Percentiles rank a stretch among this genome's conserved stretches.
phyloP scores from a whole-genome alignment of 2,113 vertebrate species.

The Salvelinus namaycush region DNA sequence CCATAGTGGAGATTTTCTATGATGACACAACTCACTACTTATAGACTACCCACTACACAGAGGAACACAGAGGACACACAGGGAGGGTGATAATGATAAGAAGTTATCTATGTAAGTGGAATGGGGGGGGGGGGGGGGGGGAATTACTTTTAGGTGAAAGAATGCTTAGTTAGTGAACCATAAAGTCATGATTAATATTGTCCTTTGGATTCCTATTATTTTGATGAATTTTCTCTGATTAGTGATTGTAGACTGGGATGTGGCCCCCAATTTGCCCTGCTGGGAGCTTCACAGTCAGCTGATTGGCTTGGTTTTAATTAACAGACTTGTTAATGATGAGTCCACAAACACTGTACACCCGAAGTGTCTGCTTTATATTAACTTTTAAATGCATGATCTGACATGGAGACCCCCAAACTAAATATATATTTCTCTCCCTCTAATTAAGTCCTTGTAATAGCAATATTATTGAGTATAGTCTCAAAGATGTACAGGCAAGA shows the following conservation, averaged over 20 bases:
- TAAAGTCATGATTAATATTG: slow-evolving; percentile 15
- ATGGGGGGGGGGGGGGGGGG: no score
- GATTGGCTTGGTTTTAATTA: slow-evolving; percentile 47
- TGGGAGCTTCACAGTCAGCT: slow-evolving; percentile 8
- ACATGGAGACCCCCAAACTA: slow-evolving; percentile 32
- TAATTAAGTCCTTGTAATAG: not conserved
- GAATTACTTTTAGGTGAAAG: no score
- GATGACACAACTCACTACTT: no score
- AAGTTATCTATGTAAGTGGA: no score
- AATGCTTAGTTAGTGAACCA: not conserved
- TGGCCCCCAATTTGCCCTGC: slow-evolving; percentile 15
- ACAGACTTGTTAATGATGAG: slow-evolving; percentile 21
- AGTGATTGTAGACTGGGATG: slow-evolving; percentile 25
- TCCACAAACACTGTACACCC: slow-evolving; percentile 9
- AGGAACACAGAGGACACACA: no score
- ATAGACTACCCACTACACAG: slow-evolving; percentile 15
- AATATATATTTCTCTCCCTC: not conserved
- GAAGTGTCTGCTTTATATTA: slow-evolving; percentile 25
- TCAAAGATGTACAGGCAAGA: not conserved
- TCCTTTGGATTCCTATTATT: slow-evolving; percentile 20
- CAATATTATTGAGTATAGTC: not conserved
- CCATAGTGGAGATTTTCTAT: no score
- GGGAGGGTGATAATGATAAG: no score
- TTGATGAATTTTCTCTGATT: not conserved
- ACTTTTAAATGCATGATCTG: slow-evolving; percentile 46